phyloP scores from a whole-genome alignment of 1,140 invertebrate species.

The Drosophila saltans region DNA sequence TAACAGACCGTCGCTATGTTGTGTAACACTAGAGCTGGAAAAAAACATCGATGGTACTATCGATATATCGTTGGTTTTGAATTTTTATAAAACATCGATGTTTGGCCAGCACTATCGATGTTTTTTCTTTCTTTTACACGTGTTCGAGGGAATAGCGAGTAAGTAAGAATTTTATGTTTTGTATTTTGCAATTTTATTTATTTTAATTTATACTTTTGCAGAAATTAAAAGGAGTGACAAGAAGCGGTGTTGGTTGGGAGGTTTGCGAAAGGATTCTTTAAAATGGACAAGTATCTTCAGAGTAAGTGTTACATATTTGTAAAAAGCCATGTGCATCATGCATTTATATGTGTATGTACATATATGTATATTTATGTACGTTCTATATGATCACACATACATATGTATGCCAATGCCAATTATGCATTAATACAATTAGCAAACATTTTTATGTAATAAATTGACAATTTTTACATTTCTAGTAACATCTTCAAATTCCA shows the following conservation, averaged over 20 bases:
- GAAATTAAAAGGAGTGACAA: neutral
- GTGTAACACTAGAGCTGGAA: too few relatives aligned
- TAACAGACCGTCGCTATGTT: too few relatives aligned
- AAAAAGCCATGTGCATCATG: constrained; percentile 2
- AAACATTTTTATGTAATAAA: too few relatives aligned
- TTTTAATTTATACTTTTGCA: neutral
- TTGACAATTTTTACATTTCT: too few relatives aligned
- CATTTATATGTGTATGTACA: constrained; percentile 3
- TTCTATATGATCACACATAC: neutral
- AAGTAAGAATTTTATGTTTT: neutral
- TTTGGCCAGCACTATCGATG: too few relatives aligned
- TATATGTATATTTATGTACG: neutral
- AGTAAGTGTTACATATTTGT: neutral
- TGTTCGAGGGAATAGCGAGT: neutral
- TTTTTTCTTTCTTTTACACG: too few relatives aligned
- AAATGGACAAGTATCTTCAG: too few relatives aligned
- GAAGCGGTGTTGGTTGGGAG: neutral
- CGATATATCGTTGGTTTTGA: too few relatives aligned
- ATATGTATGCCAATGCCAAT: neutral
- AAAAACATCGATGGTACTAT: too few relatives aligned
- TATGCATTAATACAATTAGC: too few relatives aligned
- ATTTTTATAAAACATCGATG: too few relatives aligned
- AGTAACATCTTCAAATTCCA: neutral
- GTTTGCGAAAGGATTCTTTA: neutral
- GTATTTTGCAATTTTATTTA: neutral